A percentile compares a stretch with the other conserved stretches of the same genome.
These are phyloP conservation scores for Tragelaphus scriptus DNA, from an alignment of 2,113 vertebrate species.

Conservation along the genomic window DNA sequence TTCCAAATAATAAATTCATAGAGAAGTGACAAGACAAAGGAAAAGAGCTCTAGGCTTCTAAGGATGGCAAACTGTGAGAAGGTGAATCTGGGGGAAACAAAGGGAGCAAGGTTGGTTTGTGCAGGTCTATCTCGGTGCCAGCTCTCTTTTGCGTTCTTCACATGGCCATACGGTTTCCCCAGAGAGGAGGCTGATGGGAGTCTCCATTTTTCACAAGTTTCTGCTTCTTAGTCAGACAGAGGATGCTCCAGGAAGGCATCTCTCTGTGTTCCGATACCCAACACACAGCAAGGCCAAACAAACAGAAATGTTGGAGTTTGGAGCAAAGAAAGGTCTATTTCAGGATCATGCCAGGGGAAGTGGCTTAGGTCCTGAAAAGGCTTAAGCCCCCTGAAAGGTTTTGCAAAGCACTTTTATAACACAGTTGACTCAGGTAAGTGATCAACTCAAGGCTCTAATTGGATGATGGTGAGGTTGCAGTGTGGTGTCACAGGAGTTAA, in stretches of 20 bases:
- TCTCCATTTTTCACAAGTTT: not conserved
- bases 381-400: not conserved
- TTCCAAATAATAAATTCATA: not conserved
- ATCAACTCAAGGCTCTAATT: not conserved
- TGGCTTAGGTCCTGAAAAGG: not conserved
- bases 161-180: accelerated
- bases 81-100: not conserved
- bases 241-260: not conserved
- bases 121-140: not conserved
- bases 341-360: not conserved
- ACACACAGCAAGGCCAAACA: not conserved
- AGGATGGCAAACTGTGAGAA: not conserved
- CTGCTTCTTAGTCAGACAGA: not conserved
- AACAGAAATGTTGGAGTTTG: not conserved
- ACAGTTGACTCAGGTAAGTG: not conserved
- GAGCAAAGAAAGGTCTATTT: not conserved
- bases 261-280: not conserved
- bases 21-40: not conserved
- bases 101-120: not conserved
- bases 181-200: not conserved
- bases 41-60: not conserved
- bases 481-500: not conserved
- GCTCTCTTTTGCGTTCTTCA: accelerated
- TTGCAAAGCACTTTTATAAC: not conserved
- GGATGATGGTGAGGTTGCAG: not conserved